Conservation (phyloP, 2,888 invertebrate genomes). For the Drosophila buzzatii region DNA sequence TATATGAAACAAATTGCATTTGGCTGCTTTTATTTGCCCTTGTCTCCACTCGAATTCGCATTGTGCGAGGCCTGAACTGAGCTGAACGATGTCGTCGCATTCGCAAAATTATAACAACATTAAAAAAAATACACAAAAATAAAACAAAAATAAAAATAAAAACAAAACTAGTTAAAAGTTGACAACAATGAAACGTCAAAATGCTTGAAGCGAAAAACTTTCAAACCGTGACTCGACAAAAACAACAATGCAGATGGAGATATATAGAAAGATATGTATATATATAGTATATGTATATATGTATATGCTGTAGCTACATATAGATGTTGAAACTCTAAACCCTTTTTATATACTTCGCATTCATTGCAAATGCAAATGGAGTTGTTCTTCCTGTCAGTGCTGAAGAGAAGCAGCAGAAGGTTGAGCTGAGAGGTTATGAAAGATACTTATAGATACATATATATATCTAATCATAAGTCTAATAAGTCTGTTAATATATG, state of each 20-base stretch:
- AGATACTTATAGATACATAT: no score
- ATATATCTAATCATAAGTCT: no score
- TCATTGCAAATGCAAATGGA: neutral
- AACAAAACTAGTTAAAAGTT: constrained; percentile 75
- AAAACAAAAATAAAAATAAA: no score
- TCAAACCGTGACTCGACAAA: constrained; percentile 39
- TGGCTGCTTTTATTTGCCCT: neutral
- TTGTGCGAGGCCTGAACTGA: neutral
- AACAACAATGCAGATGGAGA: constrained; percentile 22
- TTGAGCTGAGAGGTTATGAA: neutral
- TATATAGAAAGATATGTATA: neutral
- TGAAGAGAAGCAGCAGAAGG: no score
- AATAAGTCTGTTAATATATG: no score
- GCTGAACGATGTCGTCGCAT: constrained; percentile 31
- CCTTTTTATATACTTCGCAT: constrained; percentile 42
- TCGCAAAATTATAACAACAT: constrained; percentile 60
- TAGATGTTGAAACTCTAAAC: constrained; percentile 46
- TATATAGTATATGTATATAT: neutral
- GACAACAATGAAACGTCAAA: constrained; percentile 76
- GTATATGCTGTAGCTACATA: constrained; percentile 6
- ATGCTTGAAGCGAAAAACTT: constrained; percentile 53
- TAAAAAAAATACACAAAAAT: constrained; percentile 38
- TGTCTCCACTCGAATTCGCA: neutral
- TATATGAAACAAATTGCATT: constrained; percentile 22
- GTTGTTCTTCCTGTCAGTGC: neutral